Percentiles rank a stretch among this genome's conserved stretches.
Evolutionary conservation across 2,888 invertebrate species (phyloP).

Genomic region (Eilema depressum): DNA sequence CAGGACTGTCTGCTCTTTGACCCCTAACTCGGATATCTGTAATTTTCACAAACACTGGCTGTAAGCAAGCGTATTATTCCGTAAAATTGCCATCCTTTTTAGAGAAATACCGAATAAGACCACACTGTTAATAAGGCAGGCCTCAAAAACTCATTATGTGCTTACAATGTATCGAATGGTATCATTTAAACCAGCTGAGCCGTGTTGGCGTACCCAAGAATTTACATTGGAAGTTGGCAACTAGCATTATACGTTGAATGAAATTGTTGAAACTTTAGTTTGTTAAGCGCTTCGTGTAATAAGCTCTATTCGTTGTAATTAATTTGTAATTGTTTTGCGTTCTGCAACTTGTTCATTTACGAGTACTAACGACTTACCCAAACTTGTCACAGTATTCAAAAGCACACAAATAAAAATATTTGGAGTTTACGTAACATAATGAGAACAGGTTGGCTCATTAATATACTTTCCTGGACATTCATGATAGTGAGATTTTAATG

Average conservation of each 20-base stretch:
- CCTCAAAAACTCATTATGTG: slow-evolving; percentile 53
- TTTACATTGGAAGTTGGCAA: slow-evolving; percentile 59
- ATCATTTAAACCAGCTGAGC: slow-evolving; percentile 48
- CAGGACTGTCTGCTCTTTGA: too few relatives aligned
- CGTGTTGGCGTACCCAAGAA: slow-evolving; percentile 53
- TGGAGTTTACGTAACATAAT: background rate
- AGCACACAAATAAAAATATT: background rate
- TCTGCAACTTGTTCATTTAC: background rate
- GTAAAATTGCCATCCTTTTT: slow-evolving; percentile 13
- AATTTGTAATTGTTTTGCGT: slow-evolving; percentile 42
- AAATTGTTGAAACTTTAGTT: slow-evolving; percentile 67
- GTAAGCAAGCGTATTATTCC: slow-evolving; percentile 28
- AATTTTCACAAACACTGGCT: slow-evolving; percentile 29
- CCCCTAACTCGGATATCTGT: too few relatives aligned
- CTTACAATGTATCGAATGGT: slow-evolving; percentile 55
- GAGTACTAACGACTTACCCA: background rate
- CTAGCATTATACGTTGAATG: slow-evolving; percentile 62
- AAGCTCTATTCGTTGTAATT: slow-evolving; percentile 58
- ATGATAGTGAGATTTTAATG: too few relatives aligned
- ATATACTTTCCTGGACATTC: too few relatives aligned
- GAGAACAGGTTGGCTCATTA: too few relatives aligned
- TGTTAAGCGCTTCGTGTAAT: slow-evolving; percentile 60
- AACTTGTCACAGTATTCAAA: background rate
- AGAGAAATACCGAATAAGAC: slow-evolving; percentile 26
- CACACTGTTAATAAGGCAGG: slow-evolving; percentile 34